Conservation (phyloP, 1,140 invertebrate species). For the Lasioglossum albipes region DNA sequence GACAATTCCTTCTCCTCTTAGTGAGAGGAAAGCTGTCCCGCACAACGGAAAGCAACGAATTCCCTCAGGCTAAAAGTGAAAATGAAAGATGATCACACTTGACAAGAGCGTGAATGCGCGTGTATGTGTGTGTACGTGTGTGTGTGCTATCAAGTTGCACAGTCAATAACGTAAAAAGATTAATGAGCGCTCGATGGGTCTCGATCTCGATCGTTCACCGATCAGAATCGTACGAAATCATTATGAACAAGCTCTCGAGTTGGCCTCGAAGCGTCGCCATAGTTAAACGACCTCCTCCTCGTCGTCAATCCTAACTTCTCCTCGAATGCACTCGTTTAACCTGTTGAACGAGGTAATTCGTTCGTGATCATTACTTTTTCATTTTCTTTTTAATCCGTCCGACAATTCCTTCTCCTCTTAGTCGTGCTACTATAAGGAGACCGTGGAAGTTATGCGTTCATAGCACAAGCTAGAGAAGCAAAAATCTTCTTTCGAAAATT, state of each 20-base stretch:
- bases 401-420: too few species aligned
- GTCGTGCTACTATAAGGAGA: too few species aligned
- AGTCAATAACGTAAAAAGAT: constrained; percentile 1
- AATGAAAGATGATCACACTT: background rate
- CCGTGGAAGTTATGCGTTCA: too few species aligned
- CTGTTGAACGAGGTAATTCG: too few species aligned
- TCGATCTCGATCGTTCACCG: background rate
- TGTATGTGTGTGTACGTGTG: too few species aligned
- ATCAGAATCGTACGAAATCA: background rate
- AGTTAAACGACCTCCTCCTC: background rate
- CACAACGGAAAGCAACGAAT: constrained; percentile 31
- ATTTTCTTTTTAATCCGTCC: too few species aligned
- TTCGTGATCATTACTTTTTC: too few species aligned
- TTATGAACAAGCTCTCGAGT: background rate
- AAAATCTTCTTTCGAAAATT: too few species aligned
- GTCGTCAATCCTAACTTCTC: background rate
- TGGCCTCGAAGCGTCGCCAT: background rate
- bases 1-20: constrained; percentile 10
- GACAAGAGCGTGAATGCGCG: too few species aligned
- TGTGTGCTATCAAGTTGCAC: too few species aligned
- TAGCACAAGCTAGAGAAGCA: too few species aligned
- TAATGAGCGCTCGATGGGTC: background rate
- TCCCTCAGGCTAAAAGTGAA: background rate
- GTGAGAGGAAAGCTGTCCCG: constrained; percentile 65
- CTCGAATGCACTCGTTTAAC: background rate